phyloP scores from a whole-genome alignment of 2,888 invertebrate genomes.

The Idaea straminata region DNA sequence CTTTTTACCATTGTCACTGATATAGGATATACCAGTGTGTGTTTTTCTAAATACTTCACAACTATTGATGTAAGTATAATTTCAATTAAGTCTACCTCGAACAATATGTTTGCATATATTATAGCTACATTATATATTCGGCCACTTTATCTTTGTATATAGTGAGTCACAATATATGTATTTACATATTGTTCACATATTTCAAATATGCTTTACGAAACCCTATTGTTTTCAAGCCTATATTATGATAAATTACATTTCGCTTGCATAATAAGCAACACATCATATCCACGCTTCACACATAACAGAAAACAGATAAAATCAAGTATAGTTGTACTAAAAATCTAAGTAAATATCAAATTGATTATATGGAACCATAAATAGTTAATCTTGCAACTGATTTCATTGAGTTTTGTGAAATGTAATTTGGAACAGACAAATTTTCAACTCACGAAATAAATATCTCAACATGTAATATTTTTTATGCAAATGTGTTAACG shows the following conservation, averaged over 20 bases:
- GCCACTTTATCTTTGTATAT: conserved; percentile 21
- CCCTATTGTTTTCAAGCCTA: conserved; percentile 34
- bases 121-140: conserved; percentile 10
- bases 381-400: background rate
- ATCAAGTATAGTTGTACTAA: conserved; percentile 3
- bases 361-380: background rate
- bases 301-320: background rate
- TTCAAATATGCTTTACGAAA: conserved; percentile 35
- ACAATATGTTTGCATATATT: background rate
- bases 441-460: conserved; percentile 14
- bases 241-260: conserved; percentile 29
- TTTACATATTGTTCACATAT: conserved; percentile 29
- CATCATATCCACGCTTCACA: background rate
- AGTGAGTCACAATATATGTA: conserved; percentile 30
- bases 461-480: conserved; percentile 16
- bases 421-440: conserved; percentile 12
- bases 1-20: background rate
- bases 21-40: background rate
- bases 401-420: background rate
- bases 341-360: background rate
- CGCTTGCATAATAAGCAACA: conserved; percentile 20
- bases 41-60: background rate
- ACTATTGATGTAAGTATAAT: background rate
- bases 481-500: conserved; percentile 19
- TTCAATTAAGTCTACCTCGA: no score